Conservation (phyloP, 1,140 invertebrate genomes). For the Anastrepha ludens region DNA sequence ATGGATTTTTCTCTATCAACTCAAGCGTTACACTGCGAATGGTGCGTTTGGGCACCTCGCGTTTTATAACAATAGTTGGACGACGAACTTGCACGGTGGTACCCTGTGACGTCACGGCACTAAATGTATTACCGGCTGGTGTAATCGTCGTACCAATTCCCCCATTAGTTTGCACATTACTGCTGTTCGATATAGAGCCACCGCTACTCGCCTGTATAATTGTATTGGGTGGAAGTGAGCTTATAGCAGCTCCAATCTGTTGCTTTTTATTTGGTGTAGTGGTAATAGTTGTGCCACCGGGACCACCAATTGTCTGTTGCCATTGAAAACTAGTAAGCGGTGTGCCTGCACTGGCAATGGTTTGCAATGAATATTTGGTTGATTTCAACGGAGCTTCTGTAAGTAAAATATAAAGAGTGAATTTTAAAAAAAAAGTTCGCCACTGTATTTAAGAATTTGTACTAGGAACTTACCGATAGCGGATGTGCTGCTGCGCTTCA, state of each 20-base stretch:
- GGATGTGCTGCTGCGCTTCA: slow-evolving; percentile 61
- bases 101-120: not conserved
- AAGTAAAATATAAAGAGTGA: not conserved
- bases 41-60: slow-evolving; percentile 65
- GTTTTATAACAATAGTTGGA: slow-evolving; percentile 65
- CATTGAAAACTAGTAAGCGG: slow-evolving; percentile 58
- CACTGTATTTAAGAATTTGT: not conserved
- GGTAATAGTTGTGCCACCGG: slow-evolving; percentile 29
- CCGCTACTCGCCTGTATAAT: slow-evolving; percentile 68
- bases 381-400: slow-evolving; percentile 59
- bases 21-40: slow-evolving; percentile 65
- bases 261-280: slow-evolving; percentile 43
- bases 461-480: slow-evolving; percentile 32
- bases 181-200: not conserved
- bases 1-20: slow-evolving; percentile 65
- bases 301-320: slow-evolving; percentile 54
- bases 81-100: slow-evolving; percentile 60
- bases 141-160: not conserved
- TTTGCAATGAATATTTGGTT: slow-evolving; percentile 64
- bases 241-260: slow-evolving; percentile 66
- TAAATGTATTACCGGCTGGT: slow-evolving; percentile 12
- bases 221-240: slow-evolving; percentile 67
- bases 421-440: not conserved
- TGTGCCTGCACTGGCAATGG: slow-evolving; percentile 55
- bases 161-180: slow-evolving; percentile 15